A percentile compares a stretch with the other conserved stretches of the same genome.
Conservation (phyloP, 1,140 invertebrate genomes). For the Formica selysi region DNA sequence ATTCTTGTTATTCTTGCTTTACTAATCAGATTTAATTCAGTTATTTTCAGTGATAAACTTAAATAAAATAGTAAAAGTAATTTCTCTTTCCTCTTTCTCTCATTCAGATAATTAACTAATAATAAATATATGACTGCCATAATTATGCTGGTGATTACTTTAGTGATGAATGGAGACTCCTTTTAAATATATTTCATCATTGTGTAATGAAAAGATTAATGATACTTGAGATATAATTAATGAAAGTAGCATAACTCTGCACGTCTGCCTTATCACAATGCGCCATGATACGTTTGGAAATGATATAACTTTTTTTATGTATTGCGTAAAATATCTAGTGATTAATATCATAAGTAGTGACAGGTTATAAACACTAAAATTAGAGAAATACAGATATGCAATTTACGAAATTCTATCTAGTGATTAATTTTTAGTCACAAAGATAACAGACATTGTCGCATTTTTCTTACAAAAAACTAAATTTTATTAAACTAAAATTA, state of each 20-base stretch:
- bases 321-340: not conserved
- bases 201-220: slow-evolving; percentile 14
- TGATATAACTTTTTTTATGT: not conserved
- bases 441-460: not conserved
- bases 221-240: not conserved
- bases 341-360: not conserved
- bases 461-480: not conserved
- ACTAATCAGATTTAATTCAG: slow-evolving; percentile 12
- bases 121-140: not conserved
- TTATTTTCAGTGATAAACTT: slow-evolving; percentile 22
- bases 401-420: not conserved
- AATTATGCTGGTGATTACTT: not conserved
- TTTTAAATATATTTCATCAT: too few species aligned
- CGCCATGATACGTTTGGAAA: not conserved
- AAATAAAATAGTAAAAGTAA: not conserved
- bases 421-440: not conserved
- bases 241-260: not conserved
- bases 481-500: not conserved
- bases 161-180: slow-evolving; percentile 14
- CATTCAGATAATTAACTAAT: not conserved
- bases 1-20: not conserved
- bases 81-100: not conserved
- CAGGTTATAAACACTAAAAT: not conserved
- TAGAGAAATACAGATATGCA: not conserved
- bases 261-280: not conserved